A percentile compares a stretch with the other conserved stretches of the same genome.
Evolutionary conservation across 2,888 invertebrate species (phyloP).

Genomic region (Andrena flavipes): DNA sequence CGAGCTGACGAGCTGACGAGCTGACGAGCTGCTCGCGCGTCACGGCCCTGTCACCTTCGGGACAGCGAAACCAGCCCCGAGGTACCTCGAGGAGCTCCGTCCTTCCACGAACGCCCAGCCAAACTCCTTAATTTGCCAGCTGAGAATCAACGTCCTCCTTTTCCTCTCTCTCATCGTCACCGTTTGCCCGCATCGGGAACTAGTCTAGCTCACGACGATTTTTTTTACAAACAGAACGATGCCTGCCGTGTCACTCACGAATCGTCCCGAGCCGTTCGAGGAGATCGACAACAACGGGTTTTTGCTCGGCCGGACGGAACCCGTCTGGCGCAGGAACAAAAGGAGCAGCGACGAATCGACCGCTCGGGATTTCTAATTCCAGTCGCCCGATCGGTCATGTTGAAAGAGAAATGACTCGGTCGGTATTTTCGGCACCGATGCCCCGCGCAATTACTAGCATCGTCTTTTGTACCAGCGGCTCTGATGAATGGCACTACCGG

Average conservation of each 20-base stretch:
- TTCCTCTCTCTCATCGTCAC: background rate
- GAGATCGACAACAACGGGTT: conserved; percentile 45
- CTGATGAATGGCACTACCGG: conserved; percentile 53
- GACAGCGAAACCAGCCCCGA: conserved; percentile 20
- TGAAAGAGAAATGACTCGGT: conserved; percentile 66
- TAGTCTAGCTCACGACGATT: background rate
- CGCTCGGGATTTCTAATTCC: conserved; percentile 68
- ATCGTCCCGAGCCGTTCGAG: conserved; percentile 12
- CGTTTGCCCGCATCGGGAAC: background rate
- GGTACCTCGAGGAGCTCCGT: conserved; percentile 2
- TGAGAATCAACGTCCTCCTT: no score
- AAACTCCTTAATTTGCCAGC: conserved; percentile 25
- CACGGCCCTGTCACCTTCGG: conserved; percentile 46
- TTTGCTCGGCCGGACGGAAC: conserved; percentile 33
- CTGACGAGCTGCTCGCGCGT: conserved; percentile 61
- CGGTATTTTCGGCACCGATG: conserved; percentile 57
- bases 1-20: conserved; percentile 63
- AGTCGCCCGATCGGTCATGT: conserved; percentile 56
- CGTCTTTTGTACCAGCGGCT: conserved; percentile 50
- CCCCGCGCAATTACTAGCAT: conserved; percentile 61
- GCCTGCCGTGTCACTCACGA: background rate
- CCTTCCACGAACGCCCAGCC: conserved; percentile 23
- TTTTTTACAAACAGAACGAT: background rate
- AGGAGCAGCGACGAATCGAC: conserved; percentile 32
- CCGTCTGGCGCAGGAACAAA: conserved; percentile 53